These are phyloP conservation scores for Grus americana DNA, from an alignment of 2,113 vertebrate genomes.

Conservation along the genomic window DNA sequence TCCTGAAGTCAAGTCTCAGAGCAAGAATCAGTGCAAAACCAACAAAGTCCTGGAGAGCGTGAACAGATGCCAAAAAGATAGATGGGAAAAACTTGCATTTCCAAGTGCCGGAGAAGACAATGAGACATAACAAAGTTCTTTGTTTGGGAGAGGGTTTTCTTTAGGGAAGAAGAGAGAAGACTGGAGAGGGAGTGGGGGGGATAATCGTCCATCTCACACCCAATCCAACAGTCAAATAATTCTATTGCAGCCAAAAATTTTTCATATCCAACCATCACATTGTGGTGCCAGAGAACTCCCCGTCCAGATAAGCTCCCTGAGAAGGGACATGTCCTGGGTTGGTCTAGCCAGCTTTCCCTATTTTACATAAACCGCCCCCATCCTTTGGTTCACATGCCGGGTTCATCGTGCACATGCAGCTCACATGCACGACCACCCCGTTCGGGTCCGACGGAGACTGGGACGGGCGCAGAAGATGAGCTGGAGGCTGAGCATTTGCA, in stretches of 20 bases:
- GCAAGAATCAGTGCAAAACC: constrained; percentile 25
- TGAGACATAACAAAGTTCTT: constrained; percentile 48
- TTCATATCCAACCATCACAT: not conserved
- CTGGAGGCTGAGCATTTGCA: not conserved
- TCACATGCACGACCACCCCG: fast-evolving
- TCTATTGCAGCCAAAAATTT: not conserved
- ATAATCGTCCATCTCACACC: not conserved
- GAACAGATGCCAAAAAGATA: constrained; percentile 14
- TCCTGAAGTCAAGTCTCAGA: constrained; percentile 7
- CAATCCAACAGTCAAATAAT: not conserved
- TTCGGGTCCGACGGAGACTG: fast-evolving
- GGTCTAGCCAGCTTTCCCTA: not conserved
- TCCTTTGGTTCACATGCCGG: not conserved
- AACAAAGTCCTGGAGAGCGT: not conserved
- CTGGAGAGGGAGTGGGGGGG: not conserved
- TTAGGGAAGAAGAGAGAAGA: not conserved
- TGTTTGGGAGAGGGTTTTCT: constrained; percentile 9
- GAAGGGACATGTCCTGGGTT: not conserved
- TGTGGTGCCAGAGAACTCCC: not conserved
- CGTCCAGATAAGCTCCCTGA: not conserved
- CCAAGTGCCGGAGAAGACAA: constrained; percentile 43
- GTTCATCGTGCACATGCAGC: not conserved
- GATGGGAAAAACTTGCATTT: not conserved
- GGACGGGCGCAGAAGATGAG: not conserved
- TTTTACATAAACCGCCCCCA: not conserved